Conservation (phyloP, 2,888 invertebrate species). For the Pseudococcus viburni region DNA sequence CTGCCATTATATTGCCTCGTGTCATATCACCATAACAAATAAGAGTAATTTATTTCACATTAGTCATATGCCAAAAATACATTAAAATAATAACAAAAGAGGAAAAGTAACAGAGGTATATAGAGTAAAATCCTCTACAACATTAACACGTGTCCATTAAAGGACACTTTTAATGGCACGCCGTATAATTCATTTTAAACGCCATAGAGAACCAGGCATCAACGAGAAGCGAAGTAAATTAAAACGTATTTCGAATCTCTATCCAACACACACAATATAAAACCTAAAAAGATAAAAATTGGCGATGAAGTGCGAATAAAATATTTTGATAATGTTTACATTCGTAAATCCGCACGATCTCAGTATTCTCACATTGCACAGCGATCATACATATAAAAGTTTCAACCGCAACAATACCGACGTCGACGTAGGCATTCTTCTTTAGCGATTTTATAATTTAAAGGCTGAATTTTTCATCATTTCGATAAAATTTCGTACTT, state of each 20-base stretch:
- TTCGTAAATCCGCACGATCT: conserved; percentile 20
- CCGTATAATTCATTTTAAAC: neutral
- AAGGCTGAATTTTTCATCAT: conserved; percentile 55
- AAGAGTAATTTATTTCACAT: neutral
- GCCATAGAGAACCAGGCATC: neutral
- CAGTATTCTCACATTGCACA: neutral
- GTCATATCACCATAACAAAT: too few relatives aligned
- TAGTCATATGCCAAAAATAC: neutral
- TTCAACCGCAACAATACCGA: conserved; percentile 12
- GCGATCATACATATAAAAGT: conserved; percentile 2
- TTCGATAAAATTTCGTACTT: conserved; percentile 57
- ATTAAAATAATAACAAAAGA: neutral
- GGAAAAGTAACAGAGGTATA: neutral
- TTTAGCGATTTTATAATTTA: conserved; percentile 55
- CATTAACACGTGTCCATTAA: conserved; percentile 16
- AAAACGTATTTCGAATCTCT: neutral
- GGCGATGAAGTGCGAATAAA: conserved; percentile 13
- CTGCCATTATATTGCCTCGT: too few relatives aligned
- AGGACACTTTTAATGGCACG: neutral
- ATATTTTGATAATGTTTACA: conserved; percentile 38
- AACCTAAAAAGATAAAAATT: neutral
- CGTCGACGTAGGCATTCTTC: conserved; percentile 27
- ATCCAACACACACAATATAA: neutral
- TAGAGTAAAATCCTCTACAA: neutral
- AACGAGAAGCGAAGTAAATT: neutral